A percentile compares a stretch with the other conserved stretches of the same genome.
Evolutionary conservation across 2,888 invertebrate species (phyloP).

Genomic region (Thereva nobilitata): DNA sequence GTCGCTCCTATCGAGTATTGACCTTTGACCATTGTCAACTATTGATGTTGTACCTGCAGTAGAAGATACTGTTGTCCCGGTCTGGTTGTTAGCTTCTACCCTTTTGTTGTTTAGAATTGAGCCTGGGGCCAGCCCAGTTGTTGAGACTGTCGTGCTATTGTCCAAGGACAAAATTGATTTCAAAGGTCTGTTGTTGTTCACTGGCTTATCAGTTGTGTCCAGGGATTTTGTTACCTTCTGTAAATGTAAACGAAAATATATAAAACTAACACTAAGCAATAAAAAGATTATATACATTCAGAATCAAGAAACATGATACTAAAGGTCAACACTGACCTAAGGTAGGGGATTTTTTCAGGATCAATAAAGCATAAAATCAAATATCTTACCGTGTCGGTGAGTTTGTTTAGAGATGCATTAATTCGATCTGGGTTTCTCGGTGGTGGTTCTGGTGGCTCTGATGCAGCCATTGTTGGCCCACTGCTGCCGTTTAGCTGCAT

Average conservation of each 20-base stretch:
- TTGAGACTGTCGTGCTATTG: slow-evolving; percentile 44
- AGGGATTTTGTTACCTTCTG: slow-evolving; percentile 57
- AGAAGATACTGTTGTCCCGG: background rate
- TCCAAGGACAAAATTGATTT: slow-evolving; percentile 56
- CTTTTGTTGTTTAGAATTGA: slow-evolving; percentile 14
- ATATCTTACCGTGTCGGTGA: slow-evolving; percentile 57
- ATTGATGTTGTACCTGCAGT: slow-evolving; percentile 18
- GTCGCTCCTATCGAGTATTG: slow-evolving; percentile 45
- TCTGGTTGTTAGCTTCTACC: slow-evolving; percentile 20
- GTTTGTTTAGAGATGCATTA: slow-evolving; percentile 58
- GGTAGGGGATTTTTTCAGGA: background rate
- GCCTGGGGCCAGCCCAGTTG: slow-evolving; percentile 6
- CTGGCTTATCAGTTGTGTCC: slow-evolving; percentile 54
- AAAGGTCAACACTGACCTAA: background rate
- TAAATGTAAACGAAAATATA: slow-evolving; percentile 40
- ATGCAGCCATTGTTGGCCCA: slow-evolving; percentile 57
- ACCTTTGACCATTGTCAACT: slow-evolving; percentile 41
- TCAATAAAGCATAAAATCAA: background rate
- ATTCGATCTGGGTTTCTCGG: slow-evolving; percentile 59
- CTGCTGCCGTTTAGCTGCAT: slow-evolving; percentile 58
- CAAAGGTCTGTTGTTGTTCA: slow-evolving; percentile 54
- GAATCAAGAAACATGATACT: background rate
- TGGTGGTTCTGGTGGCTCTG: slow-evolving; percentile 59
- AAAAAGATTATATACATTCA: background rate
- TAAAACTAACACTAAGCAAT: slow-evolving; percentile 15